Evolutionary conservation across 2,888 invertebrate genomes (phyloP).

Genomic region (Limnephilus rhombicus): DNA sequence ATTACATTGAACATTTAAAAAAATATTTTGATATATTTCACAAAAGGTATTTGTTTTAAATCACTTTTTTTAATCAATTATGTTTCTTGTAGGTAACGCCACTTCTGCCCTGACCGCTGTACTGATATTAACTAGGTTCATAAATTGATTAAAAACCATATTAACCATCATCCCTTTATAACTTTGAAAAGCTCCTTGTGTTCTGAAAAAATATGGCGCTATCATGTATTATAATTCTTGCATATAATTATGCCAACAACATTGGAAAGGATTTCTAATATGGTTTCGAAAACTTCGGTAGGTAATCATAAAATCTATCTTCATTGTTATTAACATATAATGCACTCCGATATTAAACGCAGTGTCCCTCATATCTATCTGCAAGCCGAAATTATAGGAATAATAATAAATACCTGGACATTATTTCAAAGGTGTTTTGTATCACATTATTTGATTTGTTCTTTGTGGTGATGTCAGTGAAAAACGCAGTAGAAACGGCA

Average conservation of each 20-base stretch:
- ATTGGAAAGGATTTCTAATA: background rate
- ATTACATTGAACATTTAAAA: no score
- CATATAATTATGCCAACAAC: background rate
- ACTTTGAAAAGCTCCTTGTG: no score
- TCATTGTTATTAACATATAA: background rate
- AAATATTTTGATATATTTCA: no score
- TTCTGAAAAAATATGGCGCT: no score
- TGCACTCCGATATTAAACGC: background rate
- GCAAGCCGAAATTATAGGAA: background rate
- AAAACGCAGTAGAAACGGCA: slow-evolving; percentile 17
- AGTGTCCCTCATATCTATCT: background rate
- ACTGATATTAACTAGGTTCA: no score
- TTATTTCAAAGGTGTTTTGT: slow-evolving; percentile 27
- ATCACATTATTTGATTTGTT: slow-evolving; percentile 6
- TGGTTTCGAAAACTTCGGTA: background rate
- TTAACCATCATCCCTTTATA: no score
- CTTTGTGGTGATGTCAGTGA: slow-evolving; percentile 1
- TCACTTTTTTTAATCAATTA: no score
- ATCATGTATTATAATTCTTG: no score
- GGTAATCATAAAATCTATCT: background rate
- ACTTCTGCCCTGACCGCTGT: no score
- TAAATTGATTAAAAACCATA: no score
- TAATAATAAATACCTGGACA: background rate
- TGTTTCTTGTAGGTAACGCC: no score
- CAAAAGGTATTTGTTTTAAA: no score